These are phyloP conservation scores for Turritopsis rubra DNA, from an alignment of 30 jellyfish, hydroid and myxozoan species.

Conservation along the genomic window DNA sequence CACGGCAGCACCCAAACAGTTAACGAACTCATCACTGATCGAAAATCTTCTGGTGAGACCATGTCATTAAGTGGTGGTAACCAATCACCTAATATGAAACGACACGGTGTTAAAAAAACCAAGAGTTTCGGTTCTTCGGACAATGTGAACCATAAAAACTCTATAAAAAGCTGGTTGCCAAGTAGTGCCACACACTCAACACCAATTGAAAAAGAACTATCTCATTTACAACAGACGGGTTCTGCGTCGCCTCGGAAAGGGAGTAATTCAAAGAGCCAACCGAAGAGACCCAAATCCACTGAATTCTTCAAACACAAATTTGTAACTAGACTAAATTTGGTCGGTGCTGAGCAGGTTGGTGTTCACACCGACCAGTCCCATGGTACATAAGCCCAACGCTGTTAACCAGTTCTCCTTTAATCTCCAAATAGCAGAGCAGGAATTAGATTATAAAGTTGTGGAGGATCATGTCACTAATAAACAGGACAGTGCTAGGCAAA, in stretches of 20 bases:
- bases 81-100: constrained; percentile 8
- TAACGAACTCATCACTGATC: constrained; percentile 21
- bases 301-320: constrained; percentile 19
- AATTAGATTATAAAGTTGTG: not conserved
- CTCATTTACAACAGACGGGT: not conserved
- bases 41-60: constrained; percentile 55
- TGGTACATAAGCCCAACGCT: constrained; percentile 24
- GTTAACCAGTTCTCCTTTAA: constrained; percentile 24
- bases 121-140: constrained; percentile 13
- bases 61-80: constrained; percentile 3
- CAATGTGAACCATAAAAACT: constrained; percentile 23
- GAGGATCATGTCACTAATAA: not conserved
- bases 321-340: constrained; percentile 3
- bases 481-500: not conserved
- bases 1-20: constrained; percentile 27
- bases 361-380: constrained; percentile 74
- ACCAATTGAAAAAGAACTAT: constrained; percentile 25
- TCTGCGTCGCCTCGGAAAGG: constrained; percentile 23
- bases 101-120: constrained; percentile 8
- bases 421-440: not conserved
- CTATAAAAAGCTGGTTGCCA: constrained; percentile 24
- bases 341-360: constrained; percentile 6
- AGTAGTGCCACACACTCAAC: constrained; percentile 28
- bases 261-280: constrained; percentile 26
- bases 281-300: constrained; percentile 26